phyloP scores from a whole-genome alignment of 2,113 vertebrate genomes.

The Sprattus sprattus region DNA sequence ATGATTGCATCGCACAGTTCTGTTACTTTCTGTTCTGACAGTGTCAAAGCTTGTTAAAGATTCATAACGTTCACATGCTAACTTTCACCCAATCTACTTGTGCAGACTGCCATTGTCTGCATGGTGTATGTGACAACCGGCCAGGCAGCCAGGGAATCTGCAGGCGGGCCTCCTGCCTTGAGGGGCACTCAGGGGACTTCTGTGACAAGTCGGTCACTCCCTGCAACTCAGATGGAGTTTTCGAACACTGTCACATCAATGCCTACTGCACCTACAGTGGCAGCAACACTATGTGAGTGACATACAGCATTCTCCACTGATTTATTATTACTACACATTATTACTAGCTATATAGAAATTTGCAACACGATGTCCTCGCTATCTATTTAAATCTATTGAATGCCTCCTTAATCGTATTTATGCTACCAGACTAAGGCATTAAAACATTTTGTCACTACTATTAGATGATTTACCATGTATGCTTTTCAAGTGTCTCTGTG shows the following conservation, averaged over 20 bases:
- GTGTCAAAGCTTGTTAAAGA: neutral
- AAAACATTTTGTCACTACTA: no score
- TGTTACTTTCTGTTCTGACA: neutral
- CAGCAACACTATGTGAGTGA: neutral
- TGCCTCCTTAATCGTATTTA: no score
- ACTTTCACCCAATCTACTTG: no score
- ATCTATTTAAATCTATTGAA: no score
- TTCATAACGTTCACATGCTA: neutral
- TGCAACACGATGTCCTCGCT: no score
- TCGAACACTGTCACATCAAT: conserved; percentile 79
- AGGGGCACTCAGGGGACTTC: conserved; percentile 78
- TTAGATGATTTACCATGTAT: neutral
- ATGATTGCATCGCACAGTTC: neutral
- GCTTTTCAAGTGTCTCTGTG: neutral
- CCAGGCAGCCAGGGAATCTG: conserved; percentile 83
- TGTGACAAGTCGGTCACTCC: conserved; percentile 75
- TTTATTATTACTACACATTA: no score
- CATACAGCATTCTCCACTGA: neutral
- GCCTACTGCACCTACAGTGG: conserved; percentile 72
- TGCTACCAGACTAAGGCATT: no score
- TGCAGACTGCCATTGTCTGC: conserved; percentile 86
- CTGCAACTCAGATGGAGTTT: conserved; percentile 69
- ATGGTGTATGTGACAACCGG: conserved; percentile 93
- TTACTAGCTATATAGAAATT: no score
- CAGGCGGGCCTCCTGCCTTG: conserved; percentile 77